Base-by-base conservation (phyloP, 1,140 invertebrate genomes). In the Drosophila rufa region DNA sequence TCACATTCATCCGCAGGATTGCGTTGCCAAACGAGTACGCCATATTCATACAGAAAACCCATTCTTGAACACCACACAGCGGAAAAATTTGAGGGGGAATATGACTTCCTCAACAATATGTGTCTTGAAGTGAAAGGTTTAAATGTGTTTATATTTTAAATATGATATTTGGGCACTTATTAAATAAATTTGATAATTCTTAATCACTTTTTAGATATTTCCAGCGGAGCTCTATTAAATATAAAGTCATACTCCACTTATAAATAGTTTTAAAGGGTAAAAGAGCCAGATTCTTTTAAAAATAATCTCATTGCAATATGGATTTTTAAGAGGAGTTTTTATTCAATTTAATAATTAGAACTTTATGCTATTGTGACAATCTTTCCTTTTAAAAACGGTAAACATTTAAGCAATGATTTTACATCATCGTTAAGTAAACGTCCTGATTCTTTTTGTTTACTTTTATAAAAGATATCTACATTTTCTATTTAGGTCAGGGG, bases 1-100 rank as follows among this genome's bases (percentile, higher is more conserved):
- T 87, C 84, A 89, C 84, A 87, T 87, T 89, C 84, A 71, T 74
- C 65, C 80, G 56, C 56, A 86, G 68, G 56, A 75, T 62, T 71
- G 61, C 74, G 47, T 11, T 58, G 75, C 59, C 64, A 78, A 61
- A 55, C 67, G 61, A 59, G 42, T 51, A 59, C 46, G 62, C 77
- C 59, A 62, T 69, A 75, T 64, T 58, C 64, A 71, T 55, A 58
- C 74, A 56, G 60, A 80, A 22, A 38, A 47, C 60, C 55, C 60
- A 57, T 33, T 43, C 58, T 61, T 19, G 9, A 14, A 30, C 33
- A 11, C n/a, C 19, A 15, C 36, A 70, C 42, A 25, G 61, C 11
- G 40, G 40, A 25, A 71, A 76, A 40, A 30, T 2, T 36, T 0
- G 0, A 5, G 2, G 6, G 6, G 14, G 12, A 4, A 4, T 36